phyloP scores from a whole-genome alignment of 2,888 invertebrate genomes.

The Heliconius charithonia region DNA sequence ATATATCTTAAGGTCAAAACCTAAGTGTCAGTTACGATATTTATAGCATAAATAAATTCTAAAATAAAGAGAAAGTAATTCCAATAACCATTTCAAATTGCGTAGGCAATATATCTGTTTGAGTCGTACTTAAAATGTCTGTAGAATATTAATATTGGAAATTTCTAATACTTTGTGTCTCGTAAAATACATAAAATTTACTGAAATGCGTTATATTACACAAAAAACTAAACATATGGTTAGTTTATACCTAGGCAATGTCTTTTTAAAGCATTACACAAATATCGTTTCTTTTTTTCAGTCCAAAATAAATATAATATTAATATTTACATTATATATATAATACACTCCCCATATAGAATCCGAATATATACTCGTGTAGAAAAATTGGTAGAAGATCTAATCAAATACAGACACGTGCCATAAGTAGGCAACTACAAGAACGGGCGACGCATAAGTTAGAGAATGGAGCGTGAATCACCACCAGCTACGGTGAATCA shows the following conservation, averaged over 20 bases:
- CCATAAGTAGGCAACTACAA: constrained; percentile 40
- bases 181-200: too few relatives aligned
- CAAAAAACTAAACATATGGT: too few relatives aligned
- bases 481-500: constrained; percentile 45
- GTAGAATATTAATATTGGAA: constrained; percentile 1
- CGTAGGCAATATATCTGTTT: not conserved
- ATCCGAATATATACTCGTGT: not conserved
- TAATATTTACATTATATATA: too few relatives aligned
- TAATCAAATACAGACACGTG: constrained; percentile 33
- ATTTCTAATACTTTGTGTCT: not conserved
- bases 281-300: too few relatives aligned
- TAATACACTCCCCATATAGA: too few relatives aligned
- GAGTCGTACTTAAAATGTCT: constrained; percentile 12
- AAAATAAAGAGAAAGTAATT: constrained; percentile 19
- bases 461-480: constrained; percentile 48
- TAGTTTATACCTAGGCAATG: too few relatives aligned
- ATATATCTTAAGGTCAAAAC: not conserved
- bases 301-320: too few relatives aligned
- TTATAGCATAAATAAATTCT: not conserved
- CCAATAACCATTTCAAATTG: constrained; percentile 19
- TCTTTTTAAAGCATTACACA: too few relatives aligned
- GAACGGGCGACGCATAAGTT: constrained; percentile 40
- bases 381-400: not conserved
- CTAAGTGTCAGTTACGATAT: not conserved
- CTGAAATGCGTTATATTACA: too few relatives aligned